Base-by-base conservation (phyloP, 2,888 invertebrate species). In the Chaitophorus viminalis region DNA sequence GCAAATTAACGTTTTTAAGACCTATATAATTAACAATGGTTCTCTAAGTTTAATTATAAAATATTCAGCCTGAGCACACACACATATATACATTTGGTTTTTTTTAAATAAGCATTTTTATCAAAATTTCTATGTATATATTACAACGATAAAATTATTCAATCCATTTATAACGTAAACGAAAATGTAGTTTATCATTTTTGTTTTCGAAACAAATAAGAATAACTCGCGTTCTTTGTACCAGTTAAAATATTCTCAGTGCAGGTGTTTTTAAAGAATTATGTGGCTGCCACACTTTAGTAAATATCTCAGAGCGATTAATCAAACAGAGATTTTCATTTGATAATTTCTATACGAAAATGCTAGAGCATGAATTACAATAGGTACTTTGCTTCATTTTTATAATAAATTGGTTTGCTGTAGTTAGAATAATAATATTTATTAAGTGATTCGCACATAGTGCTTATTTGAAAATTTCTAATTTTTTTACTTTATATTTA, bases 1-100 rank as follows among this genome's bases (percentile, higher is more conserved):
- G 4, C 2, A 39, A 83, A 75, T 75, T 60, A 39, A 29, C 21
- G 60, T 60, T 60, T 6, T 29, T n/a, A 74, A 60, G 74, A 60
- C 39, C 33, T n/a, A 60, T 36, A 83, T 74, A 83, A 75, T 29
- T 36, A 54, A 60, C 74, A 39, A 83, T 39, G 36, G 36, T 74
- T 60, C 29, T 11, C 6, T 18, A 6, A 29, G 21, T 75, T 54
- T 75, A 39, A 75, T 29, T 83, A 83, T 29, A 60, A 83, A 83
- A 52, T 68, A n/a, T 17, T 72, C 9, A 6, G 31, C 25, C 36
- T 31, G 3, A 14, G 18, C 8, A 36, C 36, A 36, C 36, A 3
- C 36, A 36, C 6, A 36, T 36, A 36, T 36, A 6, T n/a, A 18
- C n/a, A n/a, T 65, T 25, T 31, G 72, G 29, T 18, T 36, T 0